These are phyloP conservation scores for Maccullochella peelii DNA, from an alignment of 2,113 vertebrate species.

Conservation along the genomic window DNA sequence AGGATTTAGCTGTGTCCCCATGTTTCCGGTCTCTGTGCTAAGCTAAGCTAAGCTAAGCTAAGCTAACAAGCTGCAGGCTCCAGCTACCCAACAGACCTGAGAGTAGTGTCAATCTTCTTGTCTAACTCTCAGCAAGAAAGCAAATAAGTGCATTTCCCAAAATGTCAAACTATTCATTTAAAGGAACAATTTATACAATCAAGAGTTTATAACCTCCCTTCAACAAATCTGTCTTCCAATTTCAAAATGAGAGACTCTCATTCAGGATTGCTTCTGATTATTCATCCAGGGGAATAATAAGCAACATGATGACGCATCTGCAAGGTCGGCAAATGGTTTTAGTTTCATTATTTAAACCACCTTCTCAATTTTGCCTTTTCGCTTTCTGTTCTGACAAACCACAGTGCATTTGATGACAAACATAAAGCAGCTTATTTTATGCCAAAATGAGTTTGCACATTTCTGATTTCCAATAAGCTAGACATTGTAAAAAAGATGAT, in stretches of 20 bases:
- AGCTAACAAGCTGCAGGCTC: not conserved
- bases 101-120: not conserved
- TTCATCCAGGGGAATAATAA: not conserved
- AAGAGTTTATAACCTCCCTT: not conserved
- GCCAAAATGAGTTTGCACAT: not conserved
- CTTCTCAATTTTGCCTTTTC: not conserved
- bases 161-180: not conserved
- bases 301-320: not conserved
- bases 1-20: not conserved
- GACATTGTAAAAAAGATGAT: not conserved
- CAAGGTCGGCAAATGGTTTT: not conserved
- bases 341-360: not conserved
- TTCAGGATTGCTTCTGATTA: not conserved
- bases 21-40: not conserved
- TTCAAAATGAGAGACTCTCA: not conserved
- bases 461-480: constrained; percentile 2
- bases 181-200: not conserved
- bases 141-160: not conserved
- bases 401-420: not conserved
- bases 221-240: constrained; percentile 4
- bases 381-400: not conserved
- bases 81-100: not conserved
- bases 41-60: not conserved
- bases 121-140: not conserved
- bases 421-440: not conserved